These are phyloP conservation scores for Cyrtorhinus lividipennis DNA, from an alignment of 1,140 invertebrate genomes.

Conservation along the genomic window DNA sequence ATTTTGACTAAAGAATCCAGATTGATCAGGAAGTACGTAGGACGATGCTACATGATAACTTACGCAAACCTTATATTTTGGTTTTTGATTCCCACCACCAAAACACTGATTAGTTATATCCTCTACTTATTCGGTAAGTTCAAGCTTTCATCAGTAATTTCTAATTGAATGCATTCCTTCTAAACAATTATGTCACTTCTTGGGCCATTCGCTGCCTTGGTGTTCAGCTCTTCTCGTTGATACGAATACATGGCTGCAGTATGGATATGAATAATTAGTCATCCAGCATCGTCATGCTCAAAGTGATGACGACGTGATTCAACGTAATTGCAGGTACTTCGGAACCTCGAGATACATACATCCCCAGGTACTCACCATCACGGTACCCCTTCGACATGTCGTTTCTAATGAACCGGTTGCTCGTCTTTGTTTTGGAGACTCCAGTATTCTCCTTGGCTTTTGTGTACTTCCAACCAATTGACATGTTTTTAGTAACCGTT, in stretches of 20 bases:
- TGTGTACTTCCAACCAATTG: neutral
- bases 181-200: neutral
- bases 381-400: neutral
- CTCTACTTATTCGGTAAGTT: neutral
- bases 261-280: neutral
- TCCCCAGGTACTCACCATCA: neutral
- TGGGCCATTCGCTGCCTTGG: too few relatives aligned
- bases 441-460: neutral
- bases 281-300: too few relatives aligned
- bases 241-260: neutral
- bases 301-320: too few relatives aligned
- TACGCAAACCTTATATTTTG: neutral
- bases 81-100: neutral
- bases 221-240: neutral
- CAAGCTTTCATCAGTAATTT: neutral
- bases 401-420: neutral
- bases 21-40: neutral
- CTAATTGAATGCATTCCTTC: neutral
- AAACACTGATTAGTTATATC: neutral
- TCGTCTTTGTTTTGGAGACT: neutral
- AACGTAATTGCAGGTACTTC: neutral
- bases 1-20: neutral
- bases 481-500: neutral
- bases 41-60: neutral
- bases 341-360: neutral